A percentile compares a stretch with the other conserved stretches of the same genome.
Conservation (phyloP, 2,113 vertebrate species). For the Toxotes chatareus region DNA sequence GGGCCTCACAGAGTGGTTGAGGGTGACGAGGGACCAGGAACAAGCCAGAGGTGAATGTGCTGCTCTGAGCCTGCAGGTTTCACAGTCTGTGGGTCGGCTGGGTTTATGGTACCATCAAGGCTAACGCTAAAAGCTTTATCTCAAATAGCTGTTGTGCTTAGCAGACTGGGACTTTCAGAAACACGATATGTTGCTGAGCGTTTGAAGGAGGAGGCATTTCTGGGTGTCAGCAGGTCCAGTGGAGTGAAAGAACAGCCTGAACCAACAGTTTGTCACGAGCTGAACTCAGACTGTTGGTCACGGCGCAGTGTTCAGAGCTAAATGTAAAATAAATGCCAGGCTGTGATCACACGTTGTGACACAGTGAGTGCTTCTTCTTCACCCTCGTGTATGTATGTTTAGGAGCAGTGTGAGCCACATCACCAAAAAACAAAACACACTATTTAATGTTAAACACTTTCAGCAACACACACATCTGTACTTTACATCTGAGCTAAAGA, state of each 20-base stretch:
- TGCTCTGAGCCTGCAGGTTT: slow-evolving; percentile 25
- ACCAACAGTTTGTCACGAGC: not conserved
- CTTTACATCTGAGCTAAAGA: no score
- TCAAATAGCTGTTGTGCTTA: not conserved
- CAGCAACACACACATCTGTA: no score
- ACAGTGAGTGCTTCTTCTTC: no score
- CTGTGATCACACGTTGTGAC: not conserved
- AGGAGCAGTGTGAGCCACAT: no score
- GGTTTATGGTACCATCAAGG: not conserved
- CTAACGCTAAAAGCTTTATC: not conserved
- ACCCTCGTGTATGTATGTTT: no score
- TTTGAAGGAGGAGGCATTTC: not conserved
- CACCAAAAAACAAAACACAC: no score
- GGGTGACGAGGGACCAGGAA: not conserved
- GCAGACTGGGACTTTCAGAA: not conserved
- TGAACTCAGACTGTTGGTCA: not conserved
- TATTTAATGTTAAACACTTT: no score
- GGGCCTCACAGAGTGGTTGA: slow-evolving; percentile 47
- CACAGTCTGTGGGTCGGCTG: slow-evolving; percentile 22
- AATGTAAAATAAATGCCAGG: no score
- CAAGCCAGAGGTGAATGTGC: slow-evolving; percentile 38
- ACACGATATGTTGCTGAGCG: not conserved
- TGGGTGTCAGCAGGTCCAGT: not conserved
- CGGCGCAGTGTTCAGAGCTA: not conserved
- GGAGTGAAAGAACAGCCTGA: not conserved